A percentile compares a stretch with the other conserved stretches of the same genome.
Conservation (phyloP, 2,113 vertebrate species). For the Anhinga rufa region DNA sequence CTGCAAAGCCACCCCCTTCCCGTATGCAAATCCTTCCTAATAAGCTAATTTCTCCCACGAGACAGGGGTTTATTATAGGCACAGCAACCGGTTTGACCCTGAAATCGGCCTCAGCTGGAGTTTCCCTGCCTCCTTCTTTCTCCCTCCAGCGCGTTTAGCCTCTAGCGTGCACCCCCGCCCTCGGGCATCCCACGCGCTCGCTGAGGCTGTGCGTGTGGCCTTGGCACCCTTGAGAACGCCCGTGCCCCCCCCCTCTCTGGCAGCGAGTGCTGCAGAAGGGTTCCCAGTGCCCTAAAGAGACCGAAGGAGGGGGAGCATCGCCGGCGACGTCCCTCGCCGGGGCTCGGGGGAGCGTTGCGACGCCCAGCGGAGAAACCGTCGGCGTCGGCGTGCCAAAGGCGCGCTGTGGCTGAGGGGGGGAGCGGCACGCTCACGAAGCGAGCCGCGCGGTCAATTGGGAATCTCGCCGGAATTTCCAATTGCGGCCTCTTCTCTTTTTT, state of each 20-base stretch:
- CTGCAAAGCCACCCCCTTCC: background rate
- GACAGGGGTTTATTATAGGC: fast-evolving
- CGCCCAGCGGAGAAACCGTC: background rate
- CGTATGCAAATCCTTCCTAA: fast-evolving
- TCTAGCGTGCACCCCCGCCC: background rate
- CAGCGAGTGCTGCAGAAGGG: background rate
- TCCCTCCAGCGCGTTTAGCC: background rate
- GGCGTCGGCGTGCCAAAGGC: background rate
- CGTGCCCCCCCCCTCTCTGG: fast-evolving
- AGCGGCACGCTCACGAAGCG: background rate
- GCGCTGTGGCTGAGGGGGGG: background rate
- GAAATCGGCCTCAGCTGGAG: background rate
- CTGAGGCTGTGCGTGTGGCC: fast-evolving
- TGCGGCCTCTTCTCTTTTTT: background rate
- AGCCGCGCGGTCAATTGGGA: constrained; percentile 60
- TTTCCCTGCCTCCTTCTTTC: background rate
- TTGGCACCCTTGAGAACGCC: background rate
- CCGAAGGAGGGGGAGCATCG: background rate
- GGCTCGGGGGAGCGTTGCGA: background rate
- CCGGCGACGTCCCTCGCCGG: background rate
- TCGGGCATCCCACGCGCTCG: fast-evolving
- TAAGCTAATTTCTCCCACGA: fast-evolving
- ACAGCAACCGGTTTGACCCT: background rate
- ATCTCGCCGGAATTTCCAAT: constrained; percentile 58
- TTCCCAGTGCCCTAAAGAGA: background rate